Base-by-base conservation (phyloP, 2,888 invertebrate species). In the Scelioninae gen. 1 region DNA sequence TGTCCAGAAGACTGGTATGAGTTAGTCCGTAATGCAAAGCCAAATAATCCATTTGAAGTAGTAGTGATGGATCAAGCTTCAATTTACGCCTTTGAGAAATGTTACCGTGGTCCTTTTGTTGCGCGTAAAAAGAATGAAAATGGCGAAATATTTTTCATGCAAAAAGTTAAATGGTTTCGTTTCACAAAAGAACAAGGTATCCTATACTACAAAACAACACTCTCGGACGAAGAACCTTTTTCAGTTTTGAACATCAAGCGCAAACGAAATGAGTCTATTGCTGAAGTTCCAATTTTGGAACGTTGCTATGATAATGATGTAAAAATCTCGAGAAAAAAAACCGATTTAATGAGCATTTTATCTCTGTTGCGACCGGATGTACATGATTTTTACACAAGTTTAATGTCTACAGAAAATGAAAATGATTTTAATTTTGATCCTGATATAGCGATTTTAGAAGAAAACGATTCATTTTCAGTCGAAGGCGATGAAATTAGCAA, bases 1-100 rank as follows among this genome's bases (percentile, higher is more conserved):
- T 23, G 23, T 15, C 63, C 74, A 11, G 49, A 74, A 53, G 74
- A 72, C 32, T 72, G 51, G 72, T 72, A 72, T 10, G 9, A 72
- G 15, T 62, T 62, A n/a, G 31, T 72, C 0, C 72, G 8, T 2
- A 16, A 23, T 62, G 55, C 55, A 16, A 68, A 68, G 32, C 13
- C 15, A 43, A 68, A 38, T 0, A 45, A 55, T 56, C 55, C 31
- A 5, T 68, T 68, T 45, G 68, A 68, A 34, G 55, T 68, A 29
- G 40, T 68, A 31, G 45, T 45, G 29, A 68, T 68, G 68, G 32
- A 68, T 2, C 68, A 68, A 55, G 55, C 29, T 31, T 32, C 15
- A 31, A 68, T 68, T 45, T 68, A 55, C 45, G 45, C 55, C 55
- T 68, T 56, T 13, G 68, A 68, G 29, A 43, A 55, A 16, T 45